Conservation (phyloP, 2,888 invertebrate species). For the Tromatobia lineatoria region DNA sequence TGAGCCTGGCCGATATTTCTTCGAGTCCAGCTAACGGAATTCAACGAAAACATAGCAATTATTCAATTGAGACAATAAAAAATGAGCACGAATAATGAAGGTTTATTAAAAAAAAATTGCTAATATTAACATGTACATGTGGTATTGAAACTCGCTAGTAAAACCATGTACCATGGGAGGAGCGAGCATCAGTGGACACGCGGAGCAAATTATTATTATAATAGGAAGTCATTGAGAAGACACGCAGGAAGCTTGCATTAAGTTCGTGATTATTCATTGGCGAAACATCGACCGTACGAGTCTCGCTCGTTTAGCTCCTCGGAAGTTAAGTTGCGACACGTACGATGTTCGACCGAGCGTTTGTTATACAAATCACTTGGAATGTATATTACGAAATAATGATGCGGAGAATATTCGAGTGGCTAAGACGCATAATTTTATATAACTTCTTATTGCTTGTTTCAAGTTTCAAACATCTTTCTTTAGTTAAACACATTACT, state of each 20-base stretch:
- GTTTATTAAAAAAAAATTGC: not conserved
- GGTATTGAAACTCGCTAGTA: not conserved
- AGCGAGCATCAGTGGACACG: not conserved
- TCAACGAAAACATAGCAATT: not conserved
- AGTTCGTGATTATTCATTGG: conserved; percentile 62
- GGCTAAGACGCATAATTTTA: not conserved
- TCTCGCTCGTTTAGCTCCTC: conserved; percentile 41
- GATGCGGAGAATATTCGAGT: conserved; percentile 5
- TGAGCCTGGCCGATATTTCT: conserved; percentile 90
- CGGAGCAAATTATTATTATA: not conserved
- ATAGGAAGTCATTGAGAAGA: conserved; percentile 51
- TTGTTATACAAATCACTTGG: conserved; percentile 54
- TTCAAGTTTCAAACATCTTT: not conserved
- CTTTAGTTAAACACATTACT: too few relatives aligned
- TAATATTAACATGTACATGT: not conserved
- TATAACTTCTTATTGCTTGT: not conserved
- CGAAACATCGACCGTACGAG: conserved; percentile 49
- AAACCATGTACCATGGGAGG: not conserved
- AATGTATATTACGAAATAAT: conserved; percentile 27
- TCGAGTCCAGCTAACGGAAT: conserved; percentile 88
- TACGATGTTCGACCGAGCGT: conserved; percentile 12
- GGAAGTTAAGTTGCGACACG: conserved; percentile 61
- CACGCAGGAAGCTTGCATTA: conserved; percentile 57
- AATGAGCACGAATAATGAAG: not conserved
- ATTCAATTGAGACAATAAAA: not conserved